Conservation (phyloP, 2,888 invertebrate genomes). For the Camponotus fellah region DNA sequence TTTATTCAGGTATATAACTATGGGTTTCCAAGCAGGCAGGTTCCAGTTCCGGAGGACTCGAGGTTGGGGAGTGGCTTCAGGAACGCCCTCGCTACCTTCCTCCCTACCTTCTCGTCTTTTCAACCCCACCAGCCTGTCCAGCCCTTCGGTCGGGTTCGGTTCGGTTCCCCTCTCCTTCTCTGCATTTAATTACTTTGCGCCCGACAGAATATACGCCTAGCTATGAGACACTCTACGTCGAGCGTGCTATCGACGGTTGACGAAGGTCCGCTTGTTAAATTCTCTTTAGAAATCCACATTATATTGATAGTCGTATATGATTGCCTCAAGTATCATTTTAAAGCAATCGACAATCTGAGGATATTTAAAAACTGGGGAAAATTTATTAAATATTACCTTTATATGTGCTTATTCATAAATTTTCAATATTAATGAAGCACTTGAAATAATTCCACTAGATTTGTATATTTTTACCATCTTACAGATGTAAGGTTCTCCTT, state of each 20-base stretch:
- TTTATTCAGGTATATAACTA: slow-evolving; percentile 67
- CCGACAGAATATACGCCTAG: slow-evolving; percentile 68
- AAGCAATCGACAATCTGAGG: slow-evolving; percentile 5
- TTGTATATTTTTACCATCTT: neutral
- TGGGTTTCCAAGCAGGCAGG: slow-evolving; percentile 69
- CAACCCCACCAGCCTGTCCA: slow-evolving; percentile 60
- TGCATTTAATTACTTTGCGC: slow-evolving; percentile 82
- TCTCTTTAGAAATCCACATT: slow-evolving; percentile 70
- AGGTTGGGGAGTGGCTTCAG: slow-evolving; percentile 83
- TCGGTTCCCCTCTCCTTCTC: slow-evolving; percentile 64
- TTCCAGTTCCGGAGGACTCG: slow-evolving; percentile 72
- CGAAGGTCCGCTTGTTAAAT: slow-evolving; percentile 74
- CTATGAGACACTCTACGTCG: slow-evolving; percentile 71
- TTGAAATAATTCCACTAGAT: neutral
- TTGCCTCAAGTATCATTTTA: neutral
- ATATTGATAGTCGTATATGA: slow-evolving; percentile 41
- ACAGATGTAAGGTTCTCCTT: neutral
- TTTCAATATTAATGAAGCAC: neutral
- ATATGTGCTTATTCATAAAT: neutral
- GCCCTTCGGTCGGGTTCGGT: slow-evolving; percentile 63
- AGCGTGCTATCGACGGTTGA: slow-evolving; percentile 72
- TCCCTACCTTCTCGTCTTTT: slow-evolving; percentile 65
- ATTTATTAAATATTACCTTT: neutral
- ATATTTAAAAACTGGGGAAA: neutral
- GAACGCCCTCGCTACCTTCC: slow-evolving; percentile 82